Percentiles rank a stretch among this genome's conserved stretches.
phyloP scores from a whole-genome alignment of 2,797 vertebrate species.

The Sebastes itinus region DNA sequence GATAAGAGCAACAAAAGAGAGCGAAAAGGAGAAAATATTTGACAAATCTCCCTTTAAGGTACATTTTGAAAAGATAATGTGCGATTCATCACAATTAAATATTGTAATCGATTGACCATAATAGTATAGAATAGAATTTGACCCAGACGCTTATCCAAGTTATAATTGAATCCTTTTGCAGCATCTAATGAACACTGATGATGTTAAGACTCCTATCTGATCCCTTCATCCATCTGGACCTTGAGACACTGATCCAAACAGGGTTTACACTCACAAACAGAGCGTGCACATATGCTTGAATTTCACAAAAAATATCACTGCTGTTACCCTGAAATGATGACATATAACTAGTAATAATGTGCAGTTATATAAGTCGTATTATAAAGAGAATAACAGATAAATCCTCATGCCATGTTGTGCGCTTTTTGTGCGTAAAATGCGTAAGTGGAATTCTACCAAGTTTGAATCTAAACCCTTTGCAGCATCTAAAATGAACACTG shows the following conservation, averaged over 20 bases:
- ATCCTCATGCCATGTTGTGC: too few species aligned
- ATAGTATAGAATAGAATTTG: background rate
- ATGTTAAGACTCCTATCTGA: background rate
- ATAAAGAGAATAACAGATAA: too few species aligned
- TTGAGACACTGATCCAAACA: conserved; percentile 10
- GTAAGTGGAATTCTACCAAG: too few species aligned
- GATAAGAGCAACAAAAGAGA: too few species aligned
- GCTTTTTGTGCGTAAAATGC: too few species aligned
- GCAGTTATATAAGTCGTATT: too few species aligned
- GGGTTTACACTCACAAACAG: conserved; percentile 26
- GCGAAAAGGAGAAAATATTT: too few species aligned
- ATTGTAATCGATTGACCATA: too few species aligned
- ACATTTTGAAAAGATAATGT: too few species aligned
- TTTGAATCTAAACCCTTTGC: background rate
- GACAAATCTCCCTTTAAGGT: too few species aligned
- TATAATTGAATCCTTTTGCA: background rate
- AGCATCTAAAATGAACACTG: background rate
- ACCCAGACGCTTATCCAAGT: background rate
- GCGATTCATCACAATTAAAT: too few species aligned
- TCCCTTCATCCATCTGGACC: background rate
- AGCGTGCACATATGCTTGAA: too few species aligned
- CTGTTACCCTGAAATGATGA: background rate
- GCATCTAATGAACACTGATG: background rate
- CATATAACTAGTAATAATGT: background rate
- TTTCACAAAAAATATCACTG: background rate